Conservation (phyloP, 2,888 invertebrate species). For the Drosophila atripex region DNA sequence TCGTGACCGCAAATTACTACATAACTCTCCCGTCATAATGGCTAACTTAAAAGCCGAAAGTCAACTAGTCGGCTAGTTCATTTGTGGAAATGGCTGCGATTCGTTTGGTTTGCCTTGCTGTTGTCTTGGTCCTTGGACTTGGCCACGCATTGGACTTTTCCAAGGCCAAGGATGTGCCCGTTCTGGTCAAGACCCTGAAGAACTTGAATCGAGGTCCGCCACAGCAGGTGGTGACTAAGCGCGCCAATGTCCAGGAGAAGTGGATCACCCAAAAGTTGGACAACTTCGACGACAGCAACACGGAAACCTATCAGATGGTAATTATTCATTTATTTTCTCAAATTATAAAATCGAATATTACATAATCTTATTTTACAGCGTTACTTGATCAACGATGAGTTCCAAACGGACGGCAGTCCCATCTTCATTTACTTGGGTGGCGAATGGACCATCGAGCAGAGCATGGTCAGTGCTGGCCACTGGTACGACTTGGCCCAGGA, state of each 20-base stretch:
- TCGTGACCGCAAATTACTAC: conserved; percentile 25
- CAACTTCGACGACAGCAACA: conserved; percentile 86
- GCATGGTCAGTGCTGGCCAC: conserved; percentile 86
- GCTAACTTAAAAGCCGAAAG: conserved; percentile 21
- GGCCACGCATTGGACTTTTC: conserved; percentile 26
- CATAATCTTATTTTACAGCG: conserved; percentile 70
- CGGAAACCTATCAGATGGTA: conserved; percentile 85
- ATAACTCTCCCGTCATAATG: background rate
- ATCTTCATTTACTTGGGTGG: conserved; percentile 88
- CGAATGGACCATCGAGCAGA: conserved; percentile 88
- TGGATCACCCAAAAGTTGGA: conserved; percentile 86
- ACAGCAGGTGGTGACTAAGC: conserved; percentile 19
- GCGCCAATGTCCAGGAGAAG: conserved; percentile 55
- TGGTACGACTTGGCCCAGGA: conserved; percentile 86
- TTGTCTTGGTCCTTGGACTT: conserved; percentile 44
- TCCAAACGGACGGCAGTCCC: conserved; percentile 85
- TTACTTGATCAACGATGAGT: conserved; percentile 85
- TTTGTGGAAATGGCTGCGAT: conserved; percentile 63
- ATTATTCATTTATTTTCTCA: background rate
- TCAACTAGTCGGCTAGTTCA: conserved; percentile 37
- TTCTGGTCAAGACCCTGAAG: conserved; percentile 57
- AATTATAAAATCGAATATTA: conserved; percentile 3
- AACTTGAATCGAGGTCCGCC: conserved; percentile 83
- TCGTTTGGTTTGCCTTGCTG: conserved; percentile 47
- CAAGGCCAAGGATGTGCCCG: conserved; percentile 52